Base-by-base conservation (phyloP, 2,797 vertebrate species). In the Epinephelus awoara region DNA sequence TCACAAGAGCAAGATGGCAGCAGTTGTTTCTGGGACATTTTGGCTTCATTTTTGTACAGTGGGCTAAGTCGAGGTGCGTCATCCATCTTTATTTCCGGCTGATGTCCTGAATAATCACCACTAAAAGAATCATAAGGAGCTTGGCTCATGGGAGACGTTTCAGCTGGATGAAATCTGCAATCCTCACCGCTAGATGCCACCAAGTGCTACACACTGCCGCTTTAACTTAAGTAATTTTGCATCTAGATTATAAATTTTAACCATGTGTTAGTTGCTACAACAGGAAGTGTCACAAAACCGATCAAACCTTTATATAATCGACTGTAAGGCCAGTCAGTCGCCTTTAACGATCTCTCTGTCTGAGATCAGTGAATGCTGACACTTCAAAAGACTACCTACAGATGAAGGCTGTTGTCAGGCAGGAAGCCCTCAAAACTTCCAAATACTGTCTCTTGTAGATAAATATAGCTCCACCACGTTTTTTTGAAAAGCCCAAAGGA, bases 381-480 rank as follows among this genome's bases (percentile, higher is more conserved):
- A 11, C 61, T 77, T 71, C 59, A 80, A 77, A 86, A 64, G 44
- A 68, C 63, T n/a, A 64, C 7, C 19, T 55, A 79, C 44, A 80
- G 58, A 85, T 9, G 40, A 10, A 50, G 52, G 69, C 64, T 76
- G 84, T 81, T 83, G 83, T 88, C 81, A 86, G 61, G 80, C 78
- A 85, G 75, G 67, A 75, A 83, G 67, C 57, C 62, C 72, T 85
- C 67, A 80, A 86, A 88, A 84, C 72, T 61, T 72, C 56, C 49
- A 77, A 83, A 88, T 67, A 78, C 57, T 70, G 78, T 73, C 68
- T 90, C 65, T 51, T 85, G 86, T 38, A 80, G 87, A 89, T 91
- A 93, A 92, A 91, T 90, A 89, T 92, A 93, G 84, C 83, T 51
- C 42, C 73, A 70, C 86, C 72, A 54, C 64, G 76, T 85, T 78